Evolutionary conservation across 1,140 invertebrate species (phyloP).

Genomic region (Protaetia brevitarsis): DNA sequence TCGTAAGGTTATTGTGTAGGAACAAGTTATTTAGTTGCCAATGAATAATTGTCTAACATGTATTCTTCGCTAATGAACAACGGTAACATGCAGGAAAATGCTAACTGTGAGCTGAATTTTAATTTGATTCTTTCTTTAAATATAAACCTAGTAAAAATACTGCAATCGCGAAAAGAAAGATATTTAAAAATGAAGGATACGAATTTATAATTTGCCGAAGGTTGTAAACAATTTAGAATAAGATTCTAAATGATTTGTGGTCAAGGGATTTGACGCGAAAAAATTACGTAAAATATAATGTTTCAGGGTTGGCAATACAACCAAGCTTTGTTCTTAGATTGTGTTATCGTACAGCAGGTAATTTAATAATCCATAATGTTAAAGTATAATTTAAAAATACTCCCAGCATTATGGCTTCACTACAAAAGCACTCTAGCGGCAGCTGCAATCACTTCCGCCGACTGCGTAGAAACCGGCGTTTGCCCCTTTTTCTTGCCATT

Average conservation of each 20-base stretch:
- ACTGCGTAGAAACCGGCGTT: not conserved
- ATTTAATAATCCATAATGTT: conserved; percentile 7
- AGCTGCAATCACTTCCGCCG: not conserved
- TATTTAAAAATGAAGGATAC: too few species aligned
- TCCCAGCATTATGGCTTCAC: not conserved
- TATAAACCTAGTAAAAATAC: too few species aligned
- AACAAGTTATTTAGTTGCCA: not conserved
- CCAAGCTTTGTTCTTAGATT: not conserved
- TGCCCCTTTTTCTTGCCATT: not conserved
- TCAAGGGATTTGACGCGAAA: too few species aligned
- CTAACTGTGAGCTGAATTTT: not conserved
- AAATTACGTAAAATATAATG: not conserved
- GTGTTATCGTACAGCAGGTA: not conserved
- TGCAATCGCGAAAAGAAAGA: not conserved
- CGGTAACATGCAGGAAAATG: not conserved
- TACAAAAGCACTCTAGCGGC: not conserved
- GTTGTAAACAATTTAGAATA: too few species aligned
- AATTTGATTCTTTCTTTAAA: not conserved
- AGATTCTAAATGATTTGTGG: too few species aligned
- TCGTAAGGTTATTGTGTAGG: not conserved
- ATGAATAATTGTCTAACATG: not conserved
- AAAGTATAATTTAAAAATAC: not conserved
- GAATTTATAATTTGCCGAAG: too few species aligned
- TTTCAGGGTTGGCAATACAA: not conserved
- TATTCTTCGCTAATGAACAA: not conserved